Evolutionary conservation across 2,797 vertebrate genomes (phyloP).

Genomic region (Alca torda): DNA sequence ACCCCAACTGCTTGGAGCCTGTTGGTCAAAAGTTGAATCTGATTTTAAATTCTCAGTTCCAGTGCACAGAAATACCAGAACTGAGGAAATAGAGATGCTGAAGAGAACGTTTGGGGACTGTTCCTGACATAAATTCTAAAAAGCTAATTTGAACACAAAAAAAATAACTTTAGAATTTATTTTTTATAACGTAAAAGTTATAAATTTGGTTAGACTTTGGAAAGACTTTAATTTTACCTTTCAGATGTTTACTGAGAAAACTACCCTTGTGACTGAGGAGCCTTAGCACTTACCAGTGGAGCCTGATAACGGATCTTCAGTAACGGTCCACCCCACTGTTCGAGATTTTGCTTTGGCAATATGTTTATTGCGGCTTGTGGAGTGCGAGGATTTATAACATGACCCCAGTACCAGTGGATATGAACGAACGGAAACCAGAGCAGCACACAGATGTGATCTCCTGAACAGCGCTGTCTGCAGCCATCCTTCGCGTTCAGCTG

Average conservation of each 20-base stretch:
- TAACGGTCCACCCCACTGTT: neutral
- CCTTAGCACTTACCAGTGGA: neutral
- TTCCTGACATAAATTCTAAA: neutral
- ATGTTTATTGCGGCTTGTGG: neutral
- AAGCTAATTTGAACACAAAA: neutral
- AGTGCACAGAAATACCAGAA: neutral
- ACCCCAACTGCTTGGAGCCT: neutral
- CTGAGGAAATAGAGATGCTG: neutral
- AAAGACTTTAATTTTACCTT: conserved; percentile 6
- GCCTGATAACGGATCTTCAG: neutral
- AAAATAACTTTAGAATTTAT: neutral
- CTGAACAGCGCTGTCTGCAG: neutral
- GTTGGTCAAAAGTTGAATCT: neutral
- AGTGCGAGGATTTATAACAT: neutral
- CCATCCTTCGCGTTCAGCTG: neutral
- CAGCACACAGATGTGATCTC: neutral
- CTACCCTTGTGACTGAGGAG: neutral
- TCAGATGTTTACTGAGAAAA: neutral
- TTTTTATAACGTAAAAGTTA: neutral
- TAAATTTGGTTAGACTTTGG: neutral
- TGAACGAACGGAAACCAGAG: neutral
- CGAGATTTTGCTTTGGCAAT: neutral
- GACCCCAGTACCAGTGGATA: neutral
- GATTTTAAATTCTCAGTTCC: neutral
- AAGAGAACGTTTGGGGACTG: neutral